These are phyloP conservation scores for Seira ritae DNA, from an alignment of 2,888 invertebrate species.

Conservation along the genomic window DNA sequence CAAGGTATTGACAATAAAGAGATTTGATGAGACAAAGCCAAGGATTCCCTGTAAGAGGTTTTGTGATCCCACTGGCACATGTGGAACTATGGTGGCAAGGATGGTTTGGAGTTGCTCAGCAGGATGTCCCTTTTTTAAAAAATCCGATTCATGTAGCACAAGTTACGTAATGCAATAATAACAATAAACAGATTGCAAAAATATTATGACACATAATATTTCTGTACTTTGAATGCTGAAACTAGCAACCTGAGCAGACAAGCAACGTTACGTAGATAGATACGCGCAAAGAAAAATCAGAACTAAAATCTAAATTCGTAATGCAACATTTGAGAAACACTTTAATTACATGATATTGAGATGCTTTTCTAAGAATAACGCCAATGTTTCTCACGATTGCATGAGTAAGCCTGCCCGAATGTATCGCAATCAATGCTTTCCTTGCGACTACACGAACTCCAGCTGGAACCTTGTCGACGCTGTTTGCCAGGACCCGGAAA, in stretches of 20 bases:
- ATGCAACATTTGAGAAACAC: not conserved
- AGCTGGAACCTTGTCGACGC: conserved; percentile 44
- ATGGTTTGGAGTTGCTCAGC: conserved; percentile 68
- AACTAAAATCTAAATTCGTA: not conserved
- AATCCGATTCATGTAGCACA: not conserved
- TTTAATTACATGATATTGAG: conserved; percentile 51
- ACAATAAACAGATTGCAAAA: not conserved
- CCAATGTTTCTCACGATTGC: conserved; percentile 57
- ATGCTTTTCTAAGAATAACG: conserved; percentile 51
- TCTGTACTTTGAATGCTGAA: not conserved
- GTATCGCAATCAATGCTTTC: conserved; percentile 43
- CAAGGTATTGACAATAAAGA: conserved; percentile 65
- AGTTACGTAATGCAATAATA: not conserved
- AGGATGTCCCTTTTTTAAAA: conserved; percentile 53
- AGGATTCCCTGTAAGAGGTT: conserved; percentile 63
- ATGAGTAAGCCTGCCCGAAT: conserved; percentile 58
- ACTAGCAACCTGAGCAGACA: not conserved
- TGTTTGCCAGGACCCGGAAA: conserved; percentile 52
- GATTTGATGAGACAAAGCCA: conserved; percentile 64
- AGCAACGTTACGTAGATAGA: not conserved
- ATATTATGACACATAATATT: not conserved
- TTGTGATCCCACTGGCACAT: conserved; percentile 51
- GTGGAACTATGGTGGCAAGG: conserved; percentile 58
- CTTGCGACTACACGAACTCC: conserved; percentile 57
- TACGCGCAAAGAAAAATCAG: not conserved